These are phyloP conservation scores for Crocidura indochinensis DNA, from an alignment of 2,797 vertebrate species.

Conservation along the genomic window DNA sequence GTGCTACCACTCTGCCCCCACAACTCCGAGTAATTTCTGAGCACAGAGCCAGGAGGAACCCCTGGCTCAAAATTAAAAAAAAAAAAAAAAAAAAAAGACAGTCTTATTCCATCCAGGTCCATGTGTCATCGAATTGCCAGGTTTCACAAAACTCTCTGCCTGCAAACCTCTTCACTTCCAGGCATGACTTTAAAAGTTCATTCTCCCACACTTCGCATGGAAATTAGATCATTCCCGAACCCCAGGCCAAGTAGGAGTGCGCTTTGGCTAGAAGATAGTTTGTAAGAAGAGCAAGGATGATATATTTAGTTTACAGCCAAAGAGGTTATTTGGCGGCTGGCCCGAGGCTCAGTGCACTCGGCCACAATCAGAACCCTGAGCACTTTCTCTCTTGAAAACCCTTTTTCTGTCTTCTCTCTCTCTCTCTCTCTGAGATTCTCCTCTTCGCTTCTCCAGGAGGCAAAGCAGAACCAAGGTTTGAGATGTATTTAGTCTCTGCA, in stretches of 20 bases:
- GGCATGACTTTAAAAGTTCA: not conserved
- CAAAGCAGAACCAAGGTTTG: no score
- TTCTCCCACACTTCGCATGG: slow-evolving; percentile 12
- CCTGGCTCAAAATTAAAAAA: no score
- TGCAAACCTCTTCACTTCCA: not conserved
- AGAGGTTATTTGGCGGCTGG: slow-evolving; percentile 11
- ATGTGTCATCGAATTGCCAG: not conserved
- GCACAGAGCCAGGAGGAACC: no score
- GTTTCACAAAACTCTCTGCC: not conserved
- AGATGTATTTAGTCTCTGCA: no score
- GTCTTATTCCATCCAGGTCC: no score
- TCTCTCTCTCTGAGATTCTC: accelerated
- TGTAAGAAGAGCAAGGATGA: slow-evolving; percentile 37
- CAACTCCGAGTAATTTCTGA: no score
- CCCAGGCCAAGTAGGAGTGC: not conserved
- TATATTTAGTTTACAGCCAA: slow-evolving; percentile 54
- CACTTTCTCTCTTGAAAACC: not conserved
- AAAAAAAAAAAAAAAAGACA: no score
- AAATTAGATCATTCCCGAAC: slow-evolving; percentile 53
- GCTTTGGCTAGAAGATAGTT: slow-evolving; percentile 25
- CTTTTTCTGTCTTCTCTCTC: not conserved
- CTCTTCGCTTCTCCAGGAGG: no score
- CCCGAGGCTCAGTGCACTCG: not conserved
- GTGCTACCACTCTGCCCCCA: no score
- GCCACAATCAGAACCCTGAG: not conserved